A percentile compares a stretch with the other conserved stretches of the same genome.
Evolutionary conservation across 37 sponge, comb jelly and placozoan genomes (phyloP).

Genomic region (Haliclona indistincta): DNA sequence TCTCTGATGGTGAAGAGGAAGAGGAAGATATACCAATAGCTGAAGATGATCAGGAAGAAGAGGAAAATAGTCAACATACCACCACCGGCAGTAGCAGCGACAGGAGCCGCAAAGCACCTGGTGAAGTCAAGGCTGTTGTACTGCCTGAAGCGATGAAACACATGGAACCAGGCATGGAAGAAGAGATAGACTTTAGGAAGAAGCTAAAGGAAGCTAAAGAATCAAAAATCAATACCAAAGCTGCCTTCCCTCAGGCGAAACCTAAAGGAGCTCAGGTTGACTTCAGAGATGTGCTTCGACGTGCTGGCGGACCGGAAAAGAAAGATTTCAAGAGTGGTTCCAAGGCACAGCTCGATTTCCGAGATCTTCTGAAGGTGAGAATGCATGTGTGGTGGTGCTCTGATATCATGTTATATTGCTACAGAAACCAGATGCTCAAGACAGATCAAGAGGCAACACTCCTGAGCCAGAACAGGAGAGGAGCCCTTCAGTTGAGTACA

Average conservation of each 20-base stretch:
- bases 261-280: constrained; percentile 63
- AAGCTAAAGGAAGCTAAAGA: constrained; percentile 18
- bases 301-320: constrained; percentile 31
- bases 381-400: too few relatives aligned
- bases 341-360: constrained; percentile 46
- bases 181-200: constrained; percentile 49
- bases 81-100: not conserved
- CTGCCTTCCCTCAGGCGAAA: constrained; percentile 49
- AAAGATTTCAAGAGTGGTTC: constrained; percentile 24
- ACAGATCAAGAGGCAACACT: too few relatives aligned
- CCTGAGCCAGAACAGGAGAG: too few relatives aligned
- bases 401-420: too few relatives aligned
- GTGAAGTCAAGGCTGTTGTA: not conserved
- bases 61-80: not conserved
- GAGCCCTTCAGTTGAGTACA: not conserved
- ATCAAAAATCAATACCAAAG: constrained; percentile 43
- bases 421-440: too few relatives aligned
- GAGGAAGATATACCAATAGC: too few relatives aligned
- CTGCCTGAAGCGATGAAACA: constrained; percentile 24
- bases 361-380: constrained; percentile 19
- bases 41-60: not conserved
- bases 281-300: constrained; percentile 57
- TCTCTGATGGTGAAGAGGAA: constrained; percentile 34
- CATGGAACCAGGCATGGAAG: constrained; percentile 31
- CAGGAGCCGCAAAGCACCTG: not conserved